Percentiles rank a stretch among this genome's conserved stretches.
Evolutionary conservation across 2,888 invertebrate genomes (phyloP).

Genomic region (Phorcus lineatus): DNA sequence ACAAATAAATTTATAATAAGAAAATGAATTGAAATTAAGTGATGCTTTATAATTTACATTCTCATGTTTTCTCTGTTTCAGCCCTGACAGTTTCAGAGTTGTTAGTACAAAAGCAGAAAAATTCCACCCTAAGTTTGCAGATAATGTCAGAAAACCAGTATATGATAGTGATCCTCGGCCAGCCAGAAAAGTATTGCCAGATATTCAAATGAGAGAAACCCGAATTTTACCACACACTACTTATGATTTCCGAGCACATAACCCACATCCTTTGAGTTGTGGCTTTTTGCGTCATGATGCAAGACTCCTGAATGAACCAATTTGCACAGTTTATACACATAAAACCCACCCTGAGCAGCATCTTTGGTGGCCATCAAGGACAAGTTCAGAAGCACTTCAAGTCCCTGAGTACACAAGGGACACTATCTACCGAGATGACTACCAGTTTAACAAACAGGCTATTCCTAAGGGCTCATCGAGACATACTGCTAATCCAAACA

Average conservation of each 20-base stretch:
- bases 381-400: conserved; percentile 51
- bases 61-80: conserved; percentile 46
- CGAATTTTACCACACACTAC: conserved; percentile 38
- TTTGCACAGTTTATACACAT: conserved; percentile 69
- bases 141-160: conserved; percentile 45
- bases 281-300: conserved; percentile 71
- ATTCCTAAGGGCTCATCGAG: conserved; percentile 48
- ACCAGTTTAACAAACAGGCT: conserved; percentile 43
- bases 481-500: conserved; percentile 64
- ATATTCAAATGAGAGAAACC: conserved; percentile 56
- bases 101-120: conserved; percentile 68
- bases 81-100: conserved; percentile 72
- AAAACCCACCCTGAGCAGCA: conserved; percentile 55
- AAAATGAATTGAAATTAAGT: too few species aligned
- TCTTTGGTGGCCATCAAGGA: conserved; percentile 68
- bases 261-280: conserved; percentile 66
- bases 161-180: conserved; percentile 47
- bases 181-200: conserved; percentile 41
- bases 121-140: conserved; percentile 49
- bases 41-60: too few species aligned
- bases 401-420: conserved; percentile 64
- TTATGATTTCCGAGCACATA: conserved; percentile 56
- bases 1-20: too few species aligned
- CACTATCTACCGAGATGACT: conserved; percentile 66
- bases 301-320: conserved; percentile 68